These are phyloP conservation scores for Tryphoninae sp. DNA, from an alignment of 2,888 invertebrate species.

Conservation along the genomic window DNA sequence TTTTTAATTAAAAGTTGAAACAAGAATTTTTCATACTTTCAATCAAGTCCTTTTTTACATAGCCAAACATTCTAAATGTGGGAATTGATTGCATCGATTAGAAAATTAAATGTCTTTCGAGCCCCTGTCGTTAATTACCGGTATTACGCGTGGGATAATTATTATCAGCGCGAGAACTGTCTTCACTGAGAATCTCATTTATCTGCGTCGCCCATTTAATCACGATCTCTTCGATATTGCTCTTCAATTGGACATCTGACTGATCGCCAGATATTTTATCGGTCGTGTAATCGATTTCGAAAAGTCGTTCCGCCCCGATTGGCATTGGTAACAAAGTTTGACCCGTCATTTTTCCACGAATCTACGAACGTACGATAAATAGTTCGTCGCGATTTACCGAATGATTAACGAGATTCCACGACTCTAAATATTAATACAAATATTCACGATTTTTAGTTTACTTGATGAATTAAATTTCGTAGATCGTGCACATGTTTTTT, in stretches of 20 bases:
- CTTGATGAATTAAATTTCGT: constrained; percentile 88
- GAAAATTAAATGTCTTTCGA: constrained; percentile 24
- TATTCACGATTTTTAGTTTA: constrained; percentile 69
- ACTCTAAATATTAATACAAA: not conserved
- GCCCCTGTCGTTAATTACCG: constrained; percentile 66
- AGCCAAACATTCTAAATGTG: not conserved
- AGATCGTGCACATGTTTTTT: constrained; percentile 87
- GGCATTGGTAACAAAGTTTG: constrained; percentile 94
- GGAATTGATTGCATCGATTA: not conserved
- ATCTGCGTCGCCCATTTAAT: constrained; percentile 94
- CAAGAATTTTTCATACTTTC: too few relatives aligned
- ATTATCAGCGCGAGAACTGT: constrained; percentile 87
- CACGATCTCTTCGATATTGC: constrained; percentile 91
- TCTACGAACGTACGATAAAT: constrained; percentile 74
- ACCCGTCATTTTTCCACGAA: constrained; percentile 92
- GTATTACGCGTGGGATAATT: constrained; percentile 86
- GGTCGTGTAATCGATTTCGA: constrained; percentile 83
- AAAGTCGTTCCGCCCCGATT: constrained; percentile 87
- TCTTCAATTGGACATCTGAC: constrained; percentile 88
- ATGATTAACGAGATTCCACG: not conserved
- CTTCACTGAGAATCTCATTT: constrained; percentile 89
- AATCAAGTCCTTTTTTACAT: too few relatives aligned
- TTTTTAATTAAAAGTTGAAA: too few relatives aligned
- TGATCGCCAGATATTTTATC: constrained; percentile 82
- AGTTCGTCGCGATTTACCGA: not conserved